Conservation (phyloP, 1,140 invertebrate species). For the Saccostrea cuccullata region DNA sequence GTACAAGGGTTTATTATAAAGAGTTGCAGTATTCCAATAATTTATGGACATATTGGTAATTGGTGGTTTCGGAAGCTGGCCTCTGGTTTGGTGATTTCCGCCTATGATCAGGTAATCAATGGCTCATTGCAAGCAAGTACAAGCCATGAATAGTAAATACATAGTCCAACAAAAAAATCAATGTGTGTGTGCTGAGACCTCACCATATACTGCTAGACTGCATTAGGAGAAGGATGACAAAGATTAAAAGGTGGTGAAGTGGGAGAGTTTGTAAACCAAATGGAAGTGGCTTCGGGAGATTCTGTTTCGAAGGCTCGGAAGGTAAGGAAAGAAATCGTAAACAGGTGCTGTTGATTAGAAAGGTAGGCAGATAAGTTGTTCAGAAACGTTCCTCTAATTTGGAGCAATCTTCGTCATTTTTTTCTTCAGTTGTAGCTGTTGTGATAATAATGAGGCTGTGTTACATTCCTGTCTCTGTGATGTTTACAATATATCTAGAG, state of each 20-base stretch:
- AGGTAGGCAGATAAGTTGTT: background rate
- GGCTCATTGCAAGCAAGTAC: conserved; percentile 18
- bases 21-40: no score
- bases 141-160: conserved; percentile 12
- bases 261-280: background rate
- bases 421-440: background rate
- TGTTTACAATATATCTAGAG: conserved; percentile 3
- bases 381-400: background rate
- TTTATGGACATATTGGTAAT: no score
- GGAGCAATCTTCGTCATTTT: background rate
- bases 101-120: conserved; percentile 10
- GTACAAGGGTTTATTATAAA: background rate
- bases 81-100: background rate
- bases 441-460: conserved; percentile 5
- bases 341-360: conserved; percentile 17
- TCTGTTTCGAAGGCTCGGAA: background rate
- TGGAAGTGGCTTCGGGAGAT: background rate
- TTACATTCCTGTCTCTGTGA: background rate
- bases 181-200: background rate
- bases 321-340: background rate
- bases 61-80: no score
- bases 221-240: background rate
- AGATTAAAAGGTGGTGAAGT: background rate
- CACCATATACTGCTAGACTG: background rate
- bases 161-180: background rate